Percentiles rank a stretch among this genome's conserved stretches.
Evolutionary conservation across 2,113 vertebrate genomes (phyloP).

Genomic region (Lipophrys pholis): DNA sequence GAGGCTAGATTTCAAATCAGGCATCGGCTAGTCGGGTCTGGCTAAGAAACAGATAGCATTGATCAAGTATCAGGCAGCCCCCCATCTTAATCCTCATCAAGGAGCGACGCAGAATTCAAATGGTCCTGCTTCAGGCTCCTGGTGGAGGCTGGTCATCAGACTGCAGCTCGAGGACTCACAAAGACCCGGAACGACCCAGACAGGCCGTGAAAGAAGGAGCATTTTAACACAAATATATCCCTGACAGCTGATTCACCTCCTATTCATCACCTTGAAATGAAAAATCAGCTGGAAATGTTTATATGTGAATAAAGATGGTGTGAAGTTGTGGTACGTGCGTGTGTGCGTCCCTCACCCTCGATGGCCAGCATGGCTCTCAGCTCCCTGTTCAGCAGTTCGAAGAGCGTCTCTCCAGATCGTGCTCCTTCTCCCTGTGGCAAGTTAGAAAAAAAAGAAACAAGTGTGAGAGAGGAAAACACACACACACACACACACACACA

Average conservation of each 20-base stretch:
- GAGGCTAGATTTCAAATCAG: slow-evolving; percentile 69
- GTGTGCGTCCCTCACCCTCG: slow-evolving; percentile 89
- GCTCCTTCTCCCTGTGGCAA: slow-evolving; percentile 99
- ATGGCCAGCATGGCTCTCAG: slow-evolving; percentile 97
- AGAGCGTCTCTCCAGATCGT: slow-evolving; percentile 98
- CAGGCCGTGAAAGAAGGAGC: not conserved
- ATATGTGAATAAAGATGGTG: too few species aligned
- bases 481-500: not conserved
- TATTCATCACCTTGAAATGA: too few species aligned
- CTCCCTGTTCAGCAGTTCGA: slow-evolving; percentile 97
- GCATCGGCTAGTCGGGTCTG: slow-evolving; percentile 53
- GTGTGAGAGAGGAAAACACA: too few species aligned
- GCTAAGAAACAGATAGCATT: slow-evolving; percentile 77
- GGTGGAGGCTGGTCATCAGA: slow-evolving; percentile 48
- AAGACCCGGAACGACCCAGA: slow-evolving; percentile 4
- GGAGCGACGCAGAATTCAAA: slow-evolving; percentile 67
- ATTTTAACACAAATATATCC: not conserved
- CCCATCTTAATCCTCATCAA: slow-evolving; percentile 78
- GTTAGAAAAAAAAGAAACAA: slow-evolving; percentile 66
- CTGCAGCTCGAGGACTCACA: slow-evolving; percentile 26
- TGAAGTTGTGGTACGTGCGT: not conserved
- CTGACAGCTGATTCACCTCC: not conserved
- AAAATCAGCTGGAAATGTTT: too few species aligned
- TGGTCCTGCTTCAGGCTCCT: slow-evolving; percentile 48
- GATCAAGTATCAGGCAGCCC: slow-evolving; percentile 74